A percentile compares a stretch with the other conserved stretches of the same genome.
Conservation (phyloP, 2,113 vertebrate species). For the Antechinus stuartii region DNA sequence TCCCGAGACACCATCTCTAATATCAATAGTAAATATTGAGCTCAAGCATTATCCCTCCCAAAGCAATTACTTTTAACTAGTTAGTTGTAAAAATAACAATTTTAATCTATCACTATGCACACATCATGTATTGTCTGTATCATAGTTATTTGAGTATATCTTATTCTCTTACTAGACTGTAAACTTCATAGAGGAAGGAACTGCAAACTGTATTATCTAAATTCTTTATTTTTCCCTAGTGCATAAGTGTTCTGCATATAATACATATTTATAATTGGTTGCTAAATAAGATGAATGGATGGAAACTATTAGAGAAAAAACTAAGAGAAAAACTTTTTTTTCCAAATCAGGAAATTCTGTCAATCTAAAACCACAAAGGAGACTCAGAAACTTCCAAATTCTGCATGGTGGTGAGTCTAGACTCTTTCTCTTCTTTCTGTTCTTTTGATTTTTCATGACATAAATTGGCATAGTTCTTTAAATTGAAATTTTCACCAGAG, state of each 20-base stretch:
- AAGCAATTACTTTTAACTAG: background rate
- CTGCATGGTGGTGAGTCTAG: background rate
- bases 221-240: background rate
- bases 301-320: constrained; percentile 70
- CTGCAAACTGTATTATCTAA: background rate
- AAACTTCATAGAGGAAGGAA: background rate
- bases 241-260: background rate
- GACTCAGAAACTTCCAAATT: background rate
- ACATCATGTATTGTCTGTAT: background rate
- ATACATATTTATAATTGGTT: background rate
- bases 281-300: background rate
- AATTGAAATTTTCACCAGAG: constrained; percentile 49
- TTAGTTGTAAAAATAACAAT: background rate
- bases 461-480: constrained; percentile 27
- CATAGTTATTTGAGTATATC: background rate
- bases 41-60: background rate
- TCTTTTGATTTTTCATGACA: constrained; percentile 17
- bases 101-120: background rate
- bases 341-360: constrained; percentile 56
- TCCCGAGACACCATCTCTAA: too few relatives aligned
- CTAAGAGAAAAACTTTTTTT: constrained; percentile 71
- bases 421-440: background rate
- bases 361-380: constrained; percentile 57
- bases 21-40: too few relatives aligned
- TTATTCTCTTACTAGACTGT: background rate